A percentile compares a stretch with the other conserved stretches of the same genome.
Conservation (phyloP, 2,797 vertebrate genomes). For the Lacerta viridis region DNA sequence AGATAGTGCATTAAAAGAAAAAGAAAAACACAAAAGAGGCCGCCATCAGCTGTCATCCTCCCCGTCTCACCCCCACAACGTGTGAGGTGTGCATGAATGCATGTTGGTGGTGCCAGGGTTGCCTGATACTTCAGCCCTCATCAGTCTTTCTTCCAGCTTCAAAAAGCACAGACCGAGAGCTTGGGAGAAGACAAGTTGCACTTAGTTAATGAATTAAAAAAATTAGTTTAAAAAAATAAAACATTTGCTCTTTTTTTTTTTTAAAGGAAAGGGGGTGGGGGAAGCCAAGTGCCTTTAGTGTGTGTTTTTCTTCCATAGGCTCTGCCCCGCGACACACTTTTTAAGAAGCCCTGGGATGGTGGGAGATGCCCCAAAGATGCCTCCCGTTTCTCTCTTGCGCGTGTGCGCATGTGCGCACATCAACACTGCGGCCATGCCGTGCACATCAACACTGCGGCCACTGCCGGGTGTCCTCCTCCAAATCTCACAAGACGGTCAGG, state of each 20-base stretch:
- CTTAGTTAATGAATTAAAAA: constrained; percentile 28
- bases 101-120: background rate
- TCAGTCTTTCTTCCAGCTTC: background rate
- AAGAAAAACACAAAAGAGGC: background rate
- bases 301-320: background rate
- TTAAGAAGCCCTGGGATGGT: background rate
- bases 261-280: background rate
- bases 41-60: too few species aligned
- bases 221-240: constrained; percentile 43
- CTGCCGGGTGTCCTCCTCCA: background rate
- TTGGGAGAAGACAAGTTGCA: background rate
- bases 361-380: background rate
- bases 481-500: constrained; percentile 70
- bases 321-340: background rate
- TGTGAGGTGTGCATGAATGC: too few species aligned
- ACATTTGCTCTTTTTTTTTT: constrained; percentile 18
- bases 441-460: background rate
- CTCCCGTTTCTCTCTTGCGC: background rate
- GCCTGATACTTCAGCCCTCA: background rate
- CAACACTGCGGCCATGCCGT: too few species aligned
- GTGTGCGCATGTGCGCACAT: background rate
- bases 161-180: background rate
- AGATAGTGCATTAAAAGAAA: background rate
- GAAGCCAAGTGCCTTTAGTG: constrained; percentile 42
- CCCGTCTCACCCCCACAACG: accelerated